These are phyloP conservation scores for Uropetala carovei DNA, from an alignment of 2,888 invertebrate genomes.

Conservation along the genomic window DNA sequence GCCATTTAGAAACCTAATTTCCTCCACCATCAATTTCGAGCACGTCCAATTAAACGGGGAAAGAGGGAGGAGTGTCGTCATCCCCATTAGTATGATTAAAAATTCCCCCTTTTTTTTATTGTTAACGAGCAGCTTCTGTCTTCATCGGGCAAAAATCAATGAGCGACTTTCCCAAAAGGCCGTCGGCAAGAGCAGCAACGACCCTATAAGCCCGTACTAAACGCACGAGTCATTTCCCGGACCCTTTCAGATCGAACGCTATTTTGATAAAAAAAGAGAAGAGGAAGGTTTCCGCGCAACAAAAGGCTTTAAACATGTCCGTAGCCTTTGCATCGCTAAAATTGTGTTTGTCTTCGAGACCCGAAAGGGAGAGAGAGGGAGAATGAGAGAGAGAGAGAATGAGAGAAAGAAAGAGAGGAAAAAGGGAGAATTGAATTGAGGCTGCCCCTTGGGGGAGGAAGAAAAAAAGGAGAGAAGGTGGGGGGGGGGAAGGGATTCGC, in stretches of 20 bases:
- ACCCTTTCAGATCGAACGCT: background rate
- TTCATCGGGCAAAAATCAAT: background rate
- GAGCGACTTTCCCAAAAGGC: background rate
- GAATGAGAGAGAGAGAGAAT: conserved; percentile 22
- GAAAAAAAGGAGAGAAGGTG: background rate
- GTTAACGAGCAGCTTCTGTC: background rate
- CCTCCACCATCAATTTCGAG: background rate
- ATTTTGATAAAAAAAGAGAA: background rate
- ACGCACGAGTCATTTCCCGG: background rate
- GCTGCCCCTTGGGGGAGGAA: conserved; percentile 5
- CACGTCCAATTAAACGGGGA: background rate
- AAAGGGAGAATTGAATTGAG: conserved; percentile 40
- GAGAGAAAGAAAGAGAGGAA: background rate
- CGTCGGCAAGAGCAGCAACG: background rate
- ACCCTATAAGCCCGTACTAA: background rate
- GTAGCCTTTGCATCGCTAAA: conserved; percentile 56
- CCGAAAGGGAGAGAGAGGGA: background rate
- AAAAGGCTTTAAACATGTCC: conserved; percentile 17
- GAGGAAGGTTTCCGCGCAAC: conserved; percentile 22
- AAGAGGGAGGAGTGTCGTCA: background rate
- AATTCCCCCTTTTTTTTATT: background rate
- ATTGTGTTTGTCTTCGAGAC: conserved; percentile 61
- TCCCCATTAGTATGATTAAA: background rate
- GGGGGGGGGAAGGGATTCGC: background rate
- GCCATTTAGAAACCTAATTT: background rate